Base-by-base conservation (phyloP, 2,888 invertebrate genomes). In the Drosophila prostipennis region DNA sequence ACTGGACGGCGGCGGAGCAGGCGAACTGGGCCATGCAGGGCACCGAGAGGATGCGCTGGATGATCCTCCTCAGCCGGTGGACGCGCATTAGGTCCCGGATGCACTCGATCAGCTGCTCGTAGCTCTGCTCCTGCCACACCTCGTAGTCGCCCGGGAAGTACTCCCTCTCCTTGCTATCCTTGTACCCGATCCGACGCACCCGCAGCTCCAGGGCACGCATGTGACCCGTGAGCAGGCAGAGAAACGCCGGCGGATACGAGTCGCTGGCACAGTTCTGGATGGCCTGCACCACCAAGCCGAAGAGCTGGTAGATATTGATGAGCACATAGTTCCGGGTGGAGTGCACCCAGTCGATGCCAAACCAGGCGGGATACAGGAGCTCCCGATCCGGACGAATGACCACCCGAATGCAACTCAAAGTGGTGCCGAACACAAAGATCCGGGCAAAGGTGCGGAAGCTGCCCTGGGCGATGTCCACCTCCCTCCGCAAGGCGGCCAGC, bases 1-100 rank as follows among this genome's bases (percentile, higher is more conserved):
- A 91, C 58, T 89, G 91, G 0, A 90, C 91, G 37, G 89, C 61
- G 6, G 82, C 93, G 1, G 93, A 93, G 19, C 93, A 93, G n/a
- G 92, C 86, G 54, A 94, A 89, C 80, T 94, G 94, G 32, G 93
- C 93, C 76, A 94, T 92, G 74, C 94, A 93, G 51, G 93, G 92
- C 0, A 91, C 90, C 36, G 94, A 93, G 45, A 93, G 93, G 1
- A 93, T 92, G 40, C 92, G 82, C 76, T 94, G 93, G 43, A 93
- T 92, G 29, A 91, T 85, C 59, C 91, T 86, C 32, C 93, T 92
- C 57, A 93, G 92, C 54, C 93, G 63, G 7, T 87, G 68, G 49
- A 91, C 83, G n/a, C 67, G 60, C 11, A 78, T 76, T 64, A 90
- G 87, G 68, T 91, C 91, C 40, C 74, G 69, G 23, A 91, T 87